These are phyloP conservation scores for Pseudococcus viburni DNA, from an alignment of 2,888 invertebrate species.

Conservation along the genomic window DNA sequence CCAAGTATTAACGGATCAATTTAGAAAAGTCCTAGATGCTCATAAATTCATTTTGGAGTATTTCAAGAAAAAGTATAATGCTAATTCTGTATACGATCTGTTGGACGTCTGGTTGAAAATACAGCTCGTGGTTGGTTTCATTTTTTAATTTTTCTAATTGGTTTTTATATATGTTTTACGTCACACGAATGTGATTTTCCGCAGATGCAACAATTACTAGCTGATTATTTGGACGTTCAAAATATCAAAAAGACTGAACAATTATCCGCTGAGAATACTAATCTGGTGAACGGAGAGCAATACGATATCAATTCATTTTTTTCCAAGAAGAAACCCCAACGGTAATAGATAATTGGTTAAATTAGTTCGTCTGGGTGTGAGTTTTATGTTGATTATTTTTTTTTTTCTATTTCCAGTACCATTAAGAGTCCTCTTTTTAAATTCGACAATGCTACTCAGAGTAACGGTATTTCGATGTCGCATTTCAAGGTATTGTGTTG, in stretches of 20 bases:
- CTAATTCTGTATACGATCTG: slow-evolving; percentile 58
- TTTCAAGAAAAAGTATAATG: slow-evolving; percentile 39
- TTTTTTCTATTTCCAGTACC: slow-evolving; percentile 41
- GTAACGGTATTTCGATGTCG: slow-evolving; percentile 6
- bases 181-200: neutral
- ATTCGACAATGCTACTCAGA: slow-evolving; percentile 52
- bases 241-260: slow-evolving; percentile 62
- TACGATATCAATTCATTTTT: slow-evolving; percentile 64
- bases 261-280: slow-evolving; percentile 9
- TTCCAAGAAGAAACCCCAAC: slow-evolving; percentile 57
- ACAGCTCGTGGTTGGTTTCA: slow-evolving; percentile 56
- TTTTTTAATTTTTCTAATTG: neutral
- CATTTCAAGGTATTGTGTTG: slow-evolving; percentile 43
- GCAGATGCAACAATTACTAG: slow-evolving; percentile 59
- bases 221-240: slow-evolving; percentile 62
- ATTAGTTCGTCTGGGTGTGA: neutral
- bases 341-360: slow-evolving; percentile 22
- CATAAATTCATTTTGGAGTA: slow-evolving; percentile 61
- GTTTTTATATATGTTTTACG: neutral
- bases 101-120: slow-evolving; percentile 62
- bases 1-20: slow-evolving; percentile 63
- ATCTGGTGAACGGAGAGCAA: slow-evolving; percentile 30
- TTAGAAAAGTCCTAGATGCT: slow-evolving; percentile 46
- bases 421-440: slow-evolving; percentile 61
- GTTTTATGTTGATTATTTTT: neutral